phyloP scores from a whole-genome alignment of 2,113 vertebrate genomes.

The Ciconia stormi region DNA sequence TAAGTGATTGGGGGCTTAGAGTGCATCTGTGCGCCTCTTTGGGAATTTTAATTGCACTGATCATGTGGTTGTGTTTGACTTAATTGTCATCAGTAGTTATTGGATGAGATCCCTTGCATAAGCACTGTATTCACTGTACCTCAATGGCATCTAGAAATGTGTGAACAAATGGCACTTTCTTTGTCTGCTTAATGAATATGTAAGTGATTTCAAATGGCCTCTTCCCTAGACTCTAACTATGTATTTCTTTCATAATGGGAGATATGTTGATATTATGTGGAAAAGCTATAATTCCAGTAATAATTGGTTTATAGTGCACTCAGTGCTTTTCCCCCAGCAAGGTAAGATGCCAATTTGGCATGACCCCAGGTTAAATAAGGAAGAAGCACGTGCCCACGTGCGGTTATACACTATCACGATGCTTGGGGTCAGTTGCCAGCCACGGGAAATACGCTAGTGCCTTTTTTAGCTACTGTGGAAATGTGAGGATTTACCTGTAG shows the following conservation, averaged over 20 bases:
- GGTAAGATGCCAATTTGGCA: neutral
- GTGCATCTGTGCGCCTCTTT: conserved; percentile 35
- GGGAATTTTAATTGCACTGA: conserved; percentile 56
- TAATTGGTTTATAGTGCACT: neutral
- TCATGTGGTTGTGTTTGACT: conserved; percentile 24
- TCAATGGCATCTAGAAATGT: neutral
- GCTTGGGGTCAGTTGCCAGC: neutral
- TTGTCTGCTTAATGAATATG: neutral
- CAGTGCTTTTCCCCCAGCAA: neutral
- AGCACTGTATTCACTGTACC: neutral
- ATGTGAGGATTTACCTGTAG: neutral
- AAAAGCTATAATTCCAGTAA: neutral
- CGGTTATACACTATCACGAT: neutral
- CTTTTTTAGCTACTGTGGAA: neutral
- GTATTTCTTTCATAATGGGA: neutral
- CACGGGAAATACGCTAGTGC: neutral
- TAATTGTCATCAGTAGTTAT: conserved; percentile 25
- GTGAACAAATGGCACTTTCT: neutral
- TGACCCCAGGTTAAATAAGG: neutral
- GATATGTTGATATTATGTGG: neutral
- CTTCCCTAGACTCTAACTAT: neutral
- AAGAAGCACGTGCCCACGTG: neutral
- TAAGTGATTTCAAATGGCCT: neutral
- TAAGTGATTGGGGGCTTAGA: neutral
- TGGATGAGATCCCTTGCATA: neutral